Base-by-base conservation (phyloP, 1,140 invertebrate species). In the Megalonaias nervosa region DNA sequence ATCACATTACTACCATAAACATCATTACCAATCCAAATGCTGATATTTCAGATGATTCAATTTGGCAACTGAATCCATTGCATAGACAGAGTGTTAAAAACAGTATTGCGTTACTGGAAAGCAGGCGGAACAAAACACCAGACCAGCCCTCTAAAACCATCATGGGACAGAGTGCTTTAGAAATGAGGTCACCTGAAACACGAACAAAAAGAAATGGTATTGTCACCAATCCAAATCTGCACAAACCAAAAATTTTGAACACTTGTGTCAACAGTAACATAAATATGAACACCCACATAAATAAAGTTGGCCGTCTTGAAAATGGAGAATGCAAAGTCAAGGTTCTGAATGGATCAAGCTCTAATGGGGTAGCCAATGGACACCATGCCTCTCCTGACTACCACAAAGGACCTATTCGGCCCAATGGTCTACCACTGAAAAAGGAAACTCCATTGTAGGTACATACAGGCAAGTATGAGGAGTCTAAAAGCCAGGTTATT, bases 141-240 rank as follows among this genome's bases (percentile, higher is more conserved):
- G 84, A 86, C 55, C 83, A 84, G 13, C 78, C 83, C 19, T 72
- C 80, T 61, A 84, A 85, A 69, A 81, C 88, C 19, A 80, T 86
- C 16, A 87, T 89, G 85, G 88, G 89, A 38, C 85, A 85, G 59
- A 80, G 82, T 71, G 84, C 80, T 23, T 70, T 87, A n/a, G 83
- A 83, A 69, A 83, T 84, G 71, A 80, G 86, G 31, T 91, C 88
- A 17, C 90, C 91, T 58, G 92, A 92, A 80, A 84, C 87, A 38
- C 85, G 90, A 69, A 81, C 89, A 31, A 91, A 91, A 82, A 93
- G 96, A 79, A 97, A 97, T 88, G 96, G 96, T 9, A 96, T 97
- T 79, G 96, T 97, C 14, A 97, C 96, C 6, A 98, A 98, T 90
- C 96, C 96, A 59, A 96, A 96, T 72, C 94, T 96, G 92, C 91